Conservation (phyloP, 2,888 invertebrate genomes). For the Anthophora plumipes region DNA sequence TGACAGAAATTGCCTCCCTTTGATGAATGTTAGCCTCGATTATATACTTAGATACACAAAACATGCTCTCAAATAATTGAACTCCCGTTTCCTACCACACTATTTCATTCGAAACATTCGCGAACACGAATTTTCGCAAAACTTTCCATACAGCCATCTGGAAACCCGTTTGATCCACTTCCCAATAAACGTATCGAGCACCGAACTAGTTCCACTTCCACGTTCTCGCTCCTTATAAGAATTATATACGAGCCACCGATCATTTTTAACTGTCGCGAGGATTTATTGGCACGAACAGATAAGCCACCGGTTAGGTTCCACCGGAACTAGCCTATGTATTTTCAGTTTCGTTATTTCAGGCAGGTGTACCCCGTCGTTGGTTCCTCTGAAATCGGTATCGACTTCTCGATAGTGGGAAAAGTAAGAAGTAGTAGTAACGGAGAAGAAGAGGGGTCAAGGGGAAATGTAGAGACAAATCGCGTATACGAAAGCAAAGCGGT, state of each 20-base stretch:
- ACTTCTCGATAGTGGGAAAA: neutral
- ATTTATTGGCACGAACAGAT: conserved; percentile 38
- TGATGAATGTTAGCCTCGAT: too few relatives aligned
- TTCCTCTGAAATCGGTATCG: conserved; percentile 4
- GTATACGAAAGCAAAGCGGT: conserved; percentile 54
- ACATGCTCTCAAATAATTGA: too few relatives aligned
- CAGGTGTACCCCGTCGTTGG: neutral
- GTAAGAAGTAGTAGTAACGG: neutral
- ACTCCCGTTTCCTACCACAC: too few relatives aligned
- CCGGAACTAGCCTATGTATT: neutral
- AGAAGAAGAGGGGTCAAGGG: neutral
- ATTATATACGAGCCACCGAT: conserved; percentile 25
- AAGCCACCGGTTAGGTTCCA: neutral
- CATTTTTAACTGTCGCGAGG: conserved; percentile 28
- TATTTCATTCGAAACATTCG: too few relatives aligned
- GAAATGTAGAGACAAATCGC: conserved; percentile 15
- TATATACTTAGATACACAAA: too few relatives aligned
- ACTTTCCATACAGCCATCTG: neutral
- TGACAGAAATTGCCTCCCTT: too few relatives aligned
- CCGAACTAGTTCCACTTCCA: neutral
- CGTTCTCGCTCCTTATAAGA: neutral
- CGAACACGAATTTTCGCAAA: too few relatives aligned
- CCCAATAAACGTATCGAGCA: conserved; percentile 13
- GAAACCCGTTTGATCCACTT: neutral
- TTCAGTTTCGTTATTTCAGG: neutral